phyloP scores from a whole-genome alignment of 2,797 vertebrate genomes.

The Jordanella pulchra region DNA sequence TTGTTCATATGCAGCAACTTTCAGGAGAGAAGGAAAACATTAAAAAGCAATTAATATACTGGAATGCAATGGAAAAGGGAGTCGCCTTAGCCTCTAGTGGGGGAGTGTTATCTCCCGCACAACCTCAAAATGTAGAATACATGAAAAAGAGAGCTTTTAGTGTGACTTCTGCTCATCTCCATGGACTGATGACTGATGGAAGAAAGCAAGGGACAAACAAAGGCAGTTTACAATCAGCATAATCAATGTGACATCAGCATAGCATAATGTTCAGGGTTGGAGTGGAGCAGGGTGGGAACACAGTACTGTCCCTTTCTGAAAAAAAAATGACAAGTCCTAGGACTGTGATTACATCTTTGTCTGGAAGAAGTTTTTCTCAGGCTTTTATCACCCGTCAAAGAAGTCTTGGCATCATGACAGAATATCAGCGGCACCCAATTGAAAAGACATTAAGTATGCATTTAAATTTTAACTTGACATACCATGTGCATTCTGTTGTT shows the following conservation, averaged over 20 bases:
- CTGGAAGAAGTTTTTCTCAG: conserved; percentile 55
- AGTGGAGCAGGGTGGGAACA: conserved; percentile 31
- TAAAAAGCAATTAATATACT: conserved; percentile 84
- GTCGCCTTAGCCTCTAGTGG: conserved; percentile 63
- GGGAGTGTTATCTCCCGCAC: conserved; percentile 55
- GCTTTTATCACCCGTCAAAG: conserved; percentile 64
- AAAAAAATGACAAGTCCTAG: conserved; percentile 68
- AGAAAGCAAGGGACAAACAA: conserved; percentile 74
- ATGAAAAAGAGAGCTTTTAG: conserved; percentile 81
- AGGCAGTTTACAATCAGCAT: conserved; percentile 82
- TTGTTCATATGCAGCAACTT: conserved; percentile 74
- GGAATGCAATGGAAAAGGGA: conserved; percentile 58
- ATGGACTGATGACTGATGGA: conserved; percentile 77
- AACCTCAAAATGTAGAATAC: conserved; percentile 71
- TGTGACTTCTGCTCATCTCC: conserved; percentile 69
- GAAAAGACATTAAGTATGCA: conserved; percentile 71
- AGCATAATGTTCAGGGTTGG: conserved; percentile 68
- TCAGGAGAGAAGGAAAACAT: conserved; percentile 76
- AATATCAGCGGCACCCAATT: conserved; percentile 68
- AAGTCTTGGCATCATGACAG: conserved; percentile 61
- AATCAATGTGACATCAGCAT: conserved; percentile 86
- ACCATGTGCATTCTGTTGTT: conserved; percentile 41
- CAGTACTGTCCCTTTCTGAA: conserved; percentile 56
- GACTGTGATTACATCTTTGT: conserved; percentile 45
- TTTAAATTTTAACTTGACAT: conserved; percentile 63